phyloP scores from a whole-genome alignment of 2,797 vertebrate species.

The Centropyge bicolor region DNA sequence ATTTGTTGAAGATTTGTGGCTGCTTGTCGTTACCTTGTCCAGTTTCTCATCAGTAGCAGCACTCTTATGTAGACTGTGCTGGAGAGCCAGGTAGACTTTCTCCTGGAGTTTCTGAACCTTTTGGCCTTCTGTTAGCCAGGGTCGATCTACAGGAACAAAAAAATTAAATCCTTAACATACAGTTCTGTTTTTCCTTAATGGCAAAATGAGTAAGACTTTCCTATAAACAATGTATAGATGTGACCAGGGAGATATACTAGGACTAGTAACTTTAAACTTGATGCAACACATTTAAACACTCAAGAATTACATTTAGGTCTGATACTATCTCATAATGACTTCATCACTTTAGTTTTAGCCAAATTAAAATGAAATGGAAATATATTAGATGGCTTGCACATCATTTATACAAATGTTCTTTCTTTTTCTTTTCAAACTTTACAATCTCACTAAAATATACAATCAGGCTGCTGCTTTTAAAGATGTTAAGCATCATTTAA shows the following conservation, averaged over 20 bases:
- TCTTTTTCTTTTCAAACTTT: too few relatives aligned
- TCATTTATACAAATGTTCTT: neutral
- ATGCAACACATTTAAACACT: too few relatives aligned
- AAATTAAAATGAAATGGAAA: too few relatives aligned
- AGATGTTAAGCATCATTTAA: neutral
- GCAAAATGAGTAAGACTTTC: neutral
- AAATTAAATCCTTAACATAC: neutral
- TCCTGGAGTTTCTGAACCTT: slow-evolving; percentile 94
- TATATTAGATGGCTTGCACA: neutral
- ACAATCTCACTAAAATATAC: too few relatives aligned
- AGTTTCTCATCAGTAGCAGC: slow-evolving; percentile 88
- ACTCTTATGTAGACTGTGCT: slow-evolving; percentile 91
- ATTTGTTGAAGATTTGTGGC: neutral
- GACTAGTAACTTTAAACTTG: too few relatives aligned
- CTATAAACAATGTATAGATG: too few relatives aligned
- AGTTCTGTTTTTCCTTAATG: neutral
- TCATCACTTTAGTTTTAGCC: too few relatives aligned
- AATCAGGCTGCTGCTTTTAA: slow-evolving; percentile 1
- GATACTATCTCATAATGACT: too few relatives aligned
- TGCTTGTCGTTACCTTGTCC: slow-evolving; percentile 85
- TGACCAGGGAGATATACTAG: too few relatives aligned
- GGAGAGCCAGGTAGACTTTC: slow-evolving; percentile 91
- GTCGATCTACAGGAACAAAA: slow-evolving; percentile 84
- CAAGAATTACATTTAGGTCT: too few relatives aligned
- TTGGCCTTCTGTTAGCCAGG: slow-evolving; percentile 89